Evolutionary conservation across 2,113 vertebrate species (phyloP), one percentile per base, ranked within the genome.

Genomic region (Sebastes fasciatus): DNA sequence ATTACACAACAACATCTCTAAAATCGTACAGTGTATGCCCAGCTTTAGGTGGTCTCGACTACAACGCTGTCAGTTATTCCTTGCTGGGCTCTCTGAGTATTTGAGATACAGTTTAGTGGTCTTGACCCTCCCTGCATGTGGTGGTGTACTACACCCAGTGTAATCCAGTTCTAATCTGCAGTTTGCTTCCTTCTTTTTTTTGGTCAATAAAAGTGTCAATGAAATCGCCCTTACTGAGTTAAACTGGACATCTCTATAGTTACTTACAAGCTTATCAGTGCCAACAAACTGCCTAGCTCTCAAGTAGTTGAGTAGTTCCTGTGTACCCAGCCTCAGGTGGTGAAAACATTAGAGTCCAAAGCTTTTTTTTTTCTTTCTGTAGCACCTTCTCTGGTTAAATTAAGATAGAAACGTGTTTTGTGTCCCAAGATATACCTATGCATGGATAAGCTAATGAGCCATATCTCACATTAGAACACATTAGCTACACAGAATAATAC

Each of bases 241-340:
- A 74, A 87, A 77, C 16, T 77, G 23, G 72, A 77, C 48, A 58
- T 78, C 83, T 43, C 63, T 80, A 58, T 63, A 71, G 76, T 80
- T 75, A 72, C 83, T 85, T 68, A 67, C 1, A 67, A 80, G 73
- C 68, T 77, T 69, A 86, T 85, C 69, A 81, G 74, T 75, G 79
- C 69, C 80, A 83, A 79, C 69, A 78, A 85, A 85, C 54, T 78
- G 69, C 71, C 80, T 66, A 17, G n/a, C 79, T 82, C 69, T 82
- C 23, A 45, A 52, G 72, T 83, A 85, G 80, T 87, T 83, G 68
- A 83, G 64, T 74, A 69, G 84, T 54, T 63, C 42, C 57, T 61
- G 40, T 57, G 34, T 49, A 26, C 14, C 57, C 66, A 46, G 85
- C 77, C 80, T 83, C 64, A 66, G 83, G 60, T 42, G 14, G 19